phyloP scores from a whole-genome alignment of 2,797 vertebrate genomes.

The Acrocephalus scirpaceus region DNA sequence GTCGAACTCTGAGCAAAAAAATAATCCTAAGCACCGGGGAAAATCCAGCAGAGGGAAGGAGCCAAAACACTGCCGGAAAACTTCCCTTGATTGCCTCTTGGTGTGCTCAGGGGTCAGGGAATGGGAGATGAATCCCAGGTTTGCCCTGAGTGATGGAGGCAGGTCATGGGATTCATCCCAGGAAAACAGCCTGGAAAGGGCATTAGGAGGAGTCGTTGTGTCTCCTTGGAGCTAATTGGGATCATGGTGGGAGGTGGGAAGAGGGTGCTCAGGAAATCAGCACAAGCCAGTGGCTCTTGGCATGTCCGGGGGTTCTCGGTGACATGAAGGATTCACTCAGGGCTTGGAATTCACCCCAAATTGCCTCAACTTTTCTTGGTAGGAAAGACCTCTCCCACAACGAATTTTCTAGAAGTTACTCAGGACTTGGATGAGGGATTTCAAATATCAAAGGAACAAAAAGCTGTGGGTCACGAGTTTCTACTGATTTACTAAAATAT shows the following conservation, averaged over 20 bases:
- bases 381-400: not conserved
- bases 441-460: no score
- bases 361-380: not conserved
- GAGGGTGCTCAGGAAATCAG: accelerated
- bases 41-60: no score
- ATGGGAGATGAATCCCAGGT: not conserved
- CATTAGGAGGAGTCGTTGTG: not conserved
- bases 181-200: not conserved
- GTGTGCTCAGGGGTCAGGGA: not conserved
- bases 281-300: accelerated
- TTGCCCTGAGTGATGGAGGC: not conserved
- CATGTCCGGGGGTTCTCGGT: accelerated
- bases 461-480: no score
- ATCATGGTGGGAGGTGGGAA: not conserved
- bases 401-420: no score
- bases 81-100: not conserved
- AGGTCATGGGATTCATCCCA: not conserved
- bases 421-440: no score
- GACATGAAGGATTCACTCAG: not conserved
- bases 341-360: not conserved
- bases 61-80: no score
- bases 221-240: not conserved
- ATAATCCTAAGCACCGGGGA: no score
- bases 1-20: no score
- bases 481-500: no score